These are phyloP conservation scores for Ricordea florida DNA, from an alignment of 92 coral and sea anemone genomes.

Conservation along the genomic window DNA sequence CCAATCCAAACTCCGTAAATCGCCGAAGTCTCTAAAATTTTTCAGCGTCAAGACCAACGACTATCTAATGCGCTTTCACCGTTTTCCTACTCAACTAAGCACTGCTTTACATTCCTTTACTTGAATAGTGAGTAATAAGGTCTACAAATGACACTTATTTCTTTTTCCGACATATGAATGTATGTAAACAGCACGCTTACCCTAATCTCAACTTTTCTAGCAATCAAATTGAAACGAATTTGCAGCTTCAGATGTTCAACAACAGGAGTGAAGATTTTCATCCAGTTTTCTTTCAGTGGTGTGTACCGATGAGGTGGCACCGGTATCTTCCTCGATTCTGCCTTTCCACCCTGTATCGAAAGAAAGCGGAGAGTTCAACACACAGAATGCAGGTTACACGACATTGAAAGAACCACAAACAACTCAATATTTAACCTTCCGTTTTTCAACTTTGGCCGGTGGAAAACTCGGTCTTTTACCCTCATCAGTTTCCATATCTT, in stretches of 20 bases:
- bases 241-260: conserved; percentile 96
- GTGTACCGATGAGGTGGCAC: conserved; percentile 95
- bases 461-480: conserved; percentile 90
- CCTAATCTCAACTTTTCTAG: conserved; percentile 91
- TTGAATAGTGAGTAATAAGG: no score
- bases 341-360: conserved; percentile 86
- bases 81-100: no score
- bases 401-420: neutral
- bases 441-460: conserved; percentile 84
- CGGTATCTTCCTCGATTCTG: conserved; percentile 85
- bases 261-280: conserved; percentile 90
- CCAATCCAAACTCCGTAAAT: no score
- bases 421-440: conserved; percentile 56
- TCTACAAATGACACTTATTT: no score
- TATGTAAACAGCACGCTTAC: conserved; percentile 48
- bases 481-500: conserved; percentile 88
- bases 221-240: conserved; percentile 86
- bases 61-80: no score
- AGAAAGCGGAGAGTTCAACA: neutral
- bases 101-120: no score
- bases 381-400: neutral
- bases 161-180: no score
- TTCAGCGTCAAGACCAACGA: no score
- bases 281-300: conserved; percentile 94
- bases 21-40: no score